phyloP scores from a whole-genome alignment of 2,888 invertebrate species.

The Cerastis rubricosa region DNA sequence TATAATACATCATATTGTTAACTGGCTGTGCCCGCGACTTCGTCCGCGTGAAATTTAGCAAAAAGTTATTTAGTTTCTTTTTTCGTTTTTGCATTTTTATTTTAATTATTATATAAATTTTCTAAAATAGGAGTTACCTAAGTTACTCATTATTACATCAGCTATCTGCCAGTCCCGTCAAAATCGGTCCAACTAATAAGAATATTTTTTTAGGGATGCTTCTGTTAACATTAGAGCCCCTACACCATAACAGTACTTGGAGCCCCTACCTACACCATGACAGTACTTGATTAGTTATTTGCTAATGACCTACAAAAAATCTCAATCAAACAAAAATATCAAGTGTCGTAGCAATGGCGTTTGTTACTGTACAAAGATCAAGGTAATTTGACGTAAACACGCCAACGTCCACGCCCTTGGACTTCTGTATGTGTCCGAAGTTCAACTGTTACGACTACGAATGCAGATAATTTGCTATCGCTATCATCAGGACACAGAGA shows the following conservation, averaged over 20 bases:
- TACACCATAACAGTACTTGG: too few species aligned
- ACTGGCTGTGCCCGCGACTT: too few species aligned
- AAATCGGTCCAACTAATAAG: too few species aligned
- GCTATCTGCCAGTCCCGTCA: too few species aligned
- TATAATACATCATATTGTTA: too few species aligned
- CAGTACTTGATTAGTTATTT: background rate
- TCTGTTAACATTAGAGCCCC: background rate
- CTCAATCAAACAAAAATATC: background rate
- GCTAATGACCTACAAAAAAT: background rate
- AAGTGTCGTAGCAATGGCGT: background rate
- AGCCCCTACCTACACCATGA: too few species aligned
- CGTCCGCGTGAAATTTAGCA: too few species aligned
- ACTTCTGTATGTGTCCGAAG: slow-evolving; percentile 33
- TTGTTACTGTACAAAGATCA: slow-evolving; percentile 42
- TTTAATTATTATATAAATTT: too few species aligned
- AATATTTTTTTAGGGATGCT: background rate
- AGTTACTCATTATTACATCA: too few species aligned
- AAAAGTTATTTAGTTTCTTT: too few species aligned
- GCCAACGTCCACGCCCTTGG: slow-evolving; percentile 32
- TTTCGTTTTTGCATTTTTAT: too few species aligned
- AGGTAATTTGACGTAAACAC: slow-evolving; percentile 19
- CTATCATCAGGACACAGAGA: slow-evolving; percentile 24
- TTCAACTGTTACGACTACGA: slow-evolving; percentile 27
- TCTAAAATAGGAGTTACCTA: too few species aligned
- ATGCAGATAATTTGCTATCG: slow-evolving; percentile 30